Evolutionary conservation across 2,888 invertebrate genomes (phyloP), one percentile per base, ranked within the genome.

Genomic region (Plemyria rubiginata): DNA sequence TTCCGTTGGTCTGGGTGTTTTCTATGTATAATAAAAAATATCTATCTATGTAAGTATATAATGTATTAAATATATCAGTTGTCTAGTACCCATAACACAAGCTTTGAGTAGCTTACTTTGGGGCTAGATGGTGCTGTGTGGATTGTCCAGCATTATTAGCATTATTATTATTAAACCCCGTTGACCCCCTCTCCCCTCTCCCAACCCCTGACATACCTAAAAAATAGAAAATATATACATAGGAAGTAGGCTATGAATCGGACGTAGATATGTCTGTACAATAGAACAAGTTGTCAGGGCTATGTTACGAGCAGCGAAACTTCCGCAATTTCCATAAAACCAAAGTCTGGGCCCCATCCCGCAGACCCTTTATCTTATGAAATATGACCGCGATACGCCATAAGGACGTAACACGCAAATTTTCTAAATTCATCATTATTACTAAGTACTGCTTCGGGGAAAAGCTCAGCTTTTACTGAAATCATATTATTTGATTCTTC

Each of bases 291-390:
- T 61, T 55, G 51, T 51, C 60, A 51, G 41, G 55, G 45, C 28
- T 55, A 38, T 11, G 51, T 60, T 55, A 60, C 49, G 60, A 55
- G 15, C 45, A 51, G 54, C 38, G 46, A 43, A 57, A 41, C 50
- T 36, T 48, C 50, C 41, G 22, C 32, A 51, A 51, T 55, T 61
- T 55, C 40, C 55, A 55, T 55, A 50, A 55, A 61, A 46, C 55
- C 55, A 55, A 43, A 46, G 40, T 28, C 40, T n/a, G 6, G 53
- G 38, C n/a, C 45, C 38, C 60, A 54, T 54, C 49, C 9, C 48
- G 12, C 12, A 11, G 55, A 48, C 28, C 48, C 28, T 36, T 15
- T 29, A 28, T 46, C 29, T 28, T 41, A 53, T 13, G 16, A 48
- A 53, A 59, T 59, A 53, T 59, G 40, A n/a, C 15, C 40, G 38